Base-by-base conservation (phyloP, 2,113 vertebrate genomes). In the Oncorhynchus gorbuscha region DNA sequence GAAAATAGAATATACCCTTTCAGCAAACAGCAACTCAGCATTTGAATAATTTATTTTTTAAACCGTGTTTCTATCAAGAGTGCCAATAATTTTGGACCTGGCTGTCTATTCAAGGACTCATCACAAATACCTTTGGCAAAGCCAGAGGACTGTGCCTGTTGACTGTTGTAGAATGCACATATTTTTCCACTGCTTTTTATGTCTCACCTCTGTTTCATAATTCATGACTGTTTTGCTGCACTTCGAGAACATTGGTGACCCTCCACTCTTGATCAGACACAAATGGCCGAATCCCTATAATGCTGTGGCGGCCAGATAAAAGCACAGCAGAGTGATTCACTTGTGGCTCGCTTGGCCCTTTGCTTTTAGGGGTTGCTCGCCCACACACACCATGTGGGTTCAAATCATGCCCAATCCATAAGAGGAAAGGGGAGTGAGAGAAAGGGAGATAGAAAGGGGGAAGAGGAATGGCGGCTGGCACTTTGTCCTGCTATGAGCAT, bases 321-420 rank as follows among this genome's bases (percentile, higher is more conserved):
- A 86, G 85, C 85, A 76, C 79, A 84, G 89, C 71, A 88, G 86
- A 88, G 78, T 85, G 84, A 90, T 85, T 90, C 87, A 89, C 86
- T 83, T 88, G 83, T 84, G 81, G 84, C 81, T 22, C 80, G 76
- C 83, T 80, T 71, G 82, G 75, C 66, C 83, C 83, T 83, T 83
- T 84, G 84, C 87, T 87, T 83, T 90, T 75, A 85, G 84, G 85
- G 86, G 80, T 86, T 78, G 45, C 72, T 79, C 78, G 84, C 87
- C 86, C 85, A 85, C 59, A 58, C 79, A 78, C 75, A 73, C 5
- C 58, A 86, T 74, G 64, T 62, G 64, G 65, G 73, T 86, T 82
- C 84, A 82, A 83, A 85, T 86, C 66, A 28, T 78, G 77, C 62
- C 72, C 58, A 45, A 64, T 59, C 49, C 8, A 71, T 76, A 82